These are phyloP conservation scores for Merodon equestris DNA, from an alignment of 2,888 invertebrate species.

Conservation along the genomic window DNA sequence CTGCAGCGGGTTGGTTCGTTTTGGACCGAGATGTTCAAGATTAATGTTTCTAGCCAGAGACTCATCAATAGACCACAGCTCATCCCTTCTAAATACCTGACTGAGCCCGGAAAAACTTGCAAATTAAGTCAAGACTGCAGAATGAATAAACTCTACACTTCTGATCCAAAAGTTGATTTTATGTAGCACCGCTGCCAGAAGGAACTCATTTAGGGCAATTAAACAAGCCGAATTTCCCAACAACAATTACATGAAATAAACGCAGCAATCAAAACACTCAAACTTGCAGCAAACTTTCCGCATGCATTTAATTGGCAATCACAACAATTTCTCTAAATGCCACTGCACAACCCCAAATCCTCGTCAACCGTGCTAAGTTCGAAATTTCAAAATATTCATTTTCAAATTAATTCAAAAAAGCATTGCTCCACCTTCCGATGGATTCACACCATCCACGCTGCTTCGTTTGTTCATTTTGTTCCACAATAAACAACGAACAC, in stretches of 20 bases:
- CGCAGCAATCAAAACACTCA: background rate
- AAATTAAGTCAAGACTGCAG: too few relatives aligned
- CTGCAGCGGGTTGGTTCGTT: too few relatives aligned
- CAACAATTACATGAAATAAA: background rate
- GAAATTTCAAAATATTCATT: background rate
- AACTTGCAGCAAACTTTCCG: background rate
- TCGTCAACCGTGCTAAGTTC: background rate
- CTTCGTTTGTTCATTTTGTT: too few relatives aligned
- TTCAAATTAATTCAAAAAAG: background rate
- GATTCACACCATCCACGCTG: background rate
- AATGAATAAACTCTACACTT: too few relatives aligned
- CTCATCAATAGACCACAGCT: too few relatives aligned
- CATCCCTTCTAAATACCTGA: too few relatives aligned
- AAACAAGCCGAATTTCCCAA: slow-evolving; percentile 5
- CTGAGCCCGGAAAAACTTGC: too few relatives aligned
- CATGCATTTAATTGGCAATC: slow-evolving; percentile 8
- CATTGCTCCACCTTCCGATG: background rate
- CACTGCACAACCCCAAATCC: background rate
- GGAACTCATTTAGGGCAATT: slow-evolving; percentile 5
- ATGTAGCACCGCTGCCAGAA: background rate
- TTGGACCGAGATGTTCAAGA: too few relatives aligned
- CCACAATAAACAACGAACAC: too few relatives aligned
- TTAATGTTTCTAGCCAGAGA: too few relatives aligned
- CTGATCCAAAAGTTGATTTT: too few relatives aligned
- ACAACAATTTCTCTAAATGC: background rate